Base-by-base conservation (phyloP, 1,140 invertebrate species). In the Drosophila sp. region DNA sequence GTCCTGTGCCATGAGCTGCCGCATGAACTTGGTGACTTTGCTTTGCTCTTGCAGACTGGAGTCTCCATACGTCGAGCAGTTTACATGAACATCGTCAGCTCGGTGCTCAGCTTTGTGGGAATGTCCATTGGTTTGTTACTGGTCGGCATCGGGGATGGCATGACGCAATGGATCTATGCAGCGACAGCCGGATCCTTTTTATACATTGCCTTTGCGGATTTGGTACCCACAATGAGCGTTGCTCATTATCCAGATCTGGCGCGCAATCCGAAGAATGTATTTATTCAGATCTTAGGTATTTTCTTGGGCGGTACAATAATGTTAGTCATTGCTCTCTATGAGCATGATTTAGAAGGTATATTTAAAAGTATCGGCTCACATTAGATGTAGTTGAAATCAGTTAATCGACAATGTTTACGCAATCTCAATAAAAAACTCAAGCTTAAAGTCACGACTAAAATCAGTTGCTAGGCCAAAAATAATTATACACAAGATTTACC, bases 1-100 rank as follows among this genome's bases (percentile, higher is more conserved):
- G 95, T 97, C 0, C 94, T 97, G 48, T 97, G 95, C 77, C 96
- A 97, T 78, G 96, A 97, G 90, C 90, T 97, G 25, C 96, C 96
- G 0, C 96, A 97, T 80, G 96, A 97, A 91, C 92, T 97, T 32
- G 96, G 96, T 7, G 96, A 97, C 91, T 97, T 97, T 92, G 96
- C 96, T 1, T 93, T 97, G 32, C 91, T 97, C n/a, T 91, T 97
- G 1, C 94, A 95, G 72, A 94, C 95, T 3, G 96, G 96, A 2
- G 95, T 97, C 93, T 93, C 94, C 16, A 93, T 96, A 16, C 94
- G 93, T 46, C 93, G 94, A 66, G 96, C 96, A 7, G 76, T 97
- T 16, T 93, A 95, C 75, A 96, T 95, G 91, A 97, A 97, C 89
- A 91, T 95, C 43, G 90, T 96, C 0, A 96, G 96, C 5, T 96